A percentile compares a stretch with the other conserved stretches of the same genome.
phyloP scores from a whole-genome alignment of 2,113 vertebrate genomes.

The Fulica atra region DNA sequence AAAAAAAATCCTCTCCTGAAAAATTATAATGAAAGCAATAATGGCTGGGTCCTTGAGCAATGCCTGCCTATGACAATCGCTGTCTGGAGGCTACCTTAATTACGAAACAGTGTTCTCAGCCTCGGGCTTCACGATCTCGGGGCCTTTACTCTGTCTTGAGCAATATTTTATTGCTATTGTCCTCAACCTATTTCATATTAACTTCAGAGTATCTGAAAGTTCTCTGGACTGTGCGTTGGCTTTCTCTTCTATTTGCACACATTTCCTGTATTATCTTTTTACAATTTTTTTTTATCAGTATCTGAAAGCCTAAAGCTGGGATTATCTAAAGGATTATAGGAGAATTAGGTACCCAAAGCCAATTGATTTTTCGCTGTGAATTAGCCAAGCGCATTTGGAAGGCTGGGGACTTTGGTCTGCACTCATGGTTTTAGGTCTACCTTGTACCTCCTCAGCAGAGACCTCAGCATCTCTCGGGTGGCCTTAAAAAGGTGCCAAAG shows the following conservation, averaged over 20 bases:
- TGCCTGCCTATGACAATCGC: constrained; percentile 1
- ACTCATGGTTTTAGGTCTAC: neutral
- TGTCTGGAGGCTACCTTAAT: constrained; percentile 68
- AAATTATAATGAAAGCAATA: constrained; percentile 53
- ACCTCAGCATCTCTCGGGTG: neutral
- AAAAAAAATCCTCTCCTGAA: constrained; percentile 40
- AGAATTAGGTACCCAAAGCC: constrained; percentile 55
- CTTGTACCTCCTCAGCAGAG: neutral
- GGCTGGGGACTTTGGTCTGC: neutral
- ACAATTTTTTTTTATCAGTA: neutral
- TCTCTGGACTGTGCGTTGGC: neutral
- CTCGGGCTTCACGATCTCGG: neutral
- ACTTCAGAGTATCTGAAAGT: constrained; percentile 24
- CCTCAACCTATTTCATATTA: neutral
- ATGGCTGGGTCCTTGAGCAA: constrained; percentile 59
- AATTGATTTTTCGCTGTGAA: constrained; percentile 48
- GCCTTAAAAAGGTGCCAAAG: neutral
- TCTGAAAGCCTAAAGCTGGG: constrained; percentile 43
- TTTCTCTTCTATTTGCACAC: neutral
- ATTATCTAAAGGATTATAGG: constrained; percentile 54
- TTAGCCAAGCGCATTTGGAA: constrained; percentile 23
- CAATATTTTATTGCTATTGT: constrained; percentile 59
- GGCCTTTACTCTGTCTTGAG: constrained; percentile 56
- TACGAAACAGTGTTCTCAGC: constrained; percentile 50
- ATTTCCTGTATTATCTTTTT: neutral